Conservation (phyloP, 1,140 invertebrate species). For the Philotrypesis tridentata region DNA sequence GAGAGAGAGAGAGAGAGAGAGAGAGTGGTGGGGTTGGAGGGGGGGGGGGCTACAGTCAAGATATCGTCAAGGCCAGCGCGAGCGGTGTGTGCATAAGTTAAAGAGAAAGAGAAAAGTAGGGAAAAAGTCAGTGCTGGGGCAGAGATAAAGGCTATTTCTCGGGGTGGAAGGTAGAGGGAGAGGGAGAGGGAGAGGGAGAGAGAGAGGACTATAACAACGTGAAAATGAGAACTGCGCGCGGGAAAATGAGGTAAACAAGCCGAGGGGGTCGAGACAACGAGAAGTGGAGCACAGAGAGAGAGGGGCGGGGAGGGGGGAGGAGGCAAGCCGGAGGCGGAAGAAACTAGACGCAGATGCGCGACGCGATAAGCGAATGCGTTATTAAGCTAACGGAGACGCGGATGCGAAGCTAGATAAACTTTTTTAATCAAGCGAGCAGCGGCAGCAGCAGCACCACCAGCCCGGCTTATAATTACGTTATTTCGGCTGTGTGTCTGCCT, state of each 20-base stretch:
- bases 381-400: constrained; percentile 13
- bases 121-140: neutral
- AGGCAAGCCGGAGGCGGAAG: neutral
- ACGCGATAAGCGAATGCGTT: constrained; percentile 15
- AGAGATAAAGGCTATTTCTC: constrained; percentile 29
- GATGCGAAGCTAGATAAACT: constrained; percentile 31
- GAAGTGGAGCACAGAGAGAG: too few species aligned
- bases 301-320: too few species aligned
- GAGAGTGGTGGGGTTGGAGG: too few species aligned
- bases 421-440: constrained; percentile 27
- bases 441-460: too few species aligned
- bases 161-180: too few species aligned
- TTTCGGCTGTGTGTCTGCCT: neutral
- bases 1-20: neutral
- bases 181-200: too few species aligned
- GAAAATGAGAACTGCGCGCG: constrained; percentile 32
- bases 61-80: too few species aligned
- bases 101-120: neutral
- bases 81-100: too few species aligned
- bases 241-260: constrained; percentile 33
- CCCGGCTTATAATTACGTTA: constrained; percentile 18
- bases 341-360: neutral
- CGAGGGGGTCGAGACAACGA: neutral
- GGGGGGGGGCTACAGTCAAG: too few species aligned
- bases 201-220: neutral